phyloP scores from a whole-genome alignment of 1,140 invertebrate species.

The Drosophila kepulauana region DNA sequence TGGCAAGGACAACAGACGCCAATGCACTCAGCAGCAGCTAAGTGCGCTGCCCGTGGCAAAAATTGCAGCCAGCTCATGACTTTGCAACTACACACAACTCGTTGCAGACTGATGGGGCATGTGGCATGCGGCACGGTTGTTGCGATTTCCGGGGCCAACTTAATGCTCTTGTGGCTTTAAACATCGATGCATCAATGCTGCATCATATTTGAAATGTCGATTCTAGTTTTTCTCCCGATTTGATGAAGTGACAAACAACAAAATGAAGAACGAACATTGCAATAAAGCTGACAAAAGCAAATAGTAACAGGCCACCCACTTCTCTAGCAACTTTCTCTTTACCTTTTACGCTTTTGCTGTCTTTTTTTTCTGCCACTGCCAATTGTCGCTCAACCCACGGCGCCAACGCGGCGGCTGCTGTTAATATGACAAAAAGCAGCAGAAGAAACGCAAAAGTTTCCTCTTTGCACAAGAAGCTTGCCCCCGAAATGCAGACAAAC shows the following conservation, averaged over 20 bases:
- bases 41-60: slow-evolving; percentile 35
- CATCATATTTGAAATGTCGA: slow-evolving; percentile 42
- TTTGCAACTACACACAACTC: neutral
- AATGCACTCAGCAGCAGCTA: slow-evolving; percentile 71
- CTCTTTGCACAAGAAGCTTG: slow-evolving; percentile 34
- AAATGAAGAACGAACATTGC: slow-evolving; percentile 28
- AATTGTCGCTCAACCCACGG: neutral
- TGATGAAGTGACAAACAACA: slow-evolving; percentile 50
- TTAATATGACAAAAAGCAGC: slow-evolving; percentile 77
- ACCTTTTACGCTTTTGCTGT: slow-evolving; percentile 18
- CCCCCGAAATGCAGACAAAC: slow-evolving; percentile 74
- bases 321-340: neutral
- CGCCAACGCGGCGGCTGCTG: slow-evolving; percentile 55
- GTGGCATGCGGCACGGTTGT: neutral
- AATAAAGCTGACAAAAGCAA: slow-evolving; percentile 38
- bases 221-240: slow-evolving; percentile 16
- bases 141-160: slow-evolving; percentile 23
- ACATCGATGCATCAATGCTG: slow-evolving; percentile 26
- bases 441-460: slow-evolving; percentile 66
- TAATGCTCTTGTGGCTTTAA: slow-evolving; percentile 28
- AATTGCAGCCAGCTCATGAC: neutral
- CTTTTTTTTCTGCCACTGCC: neutral
- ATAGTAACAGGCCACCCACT: slow-evolving; percentile 6
- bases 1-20: slow-evolving; percentile 79
- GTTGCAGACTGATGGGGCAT: too few relatives aligned